Evolutionary conservation across 2,797 vertebrate genomes (phyloP).

Genomic region (Anisognathus igniventris): DNA sequence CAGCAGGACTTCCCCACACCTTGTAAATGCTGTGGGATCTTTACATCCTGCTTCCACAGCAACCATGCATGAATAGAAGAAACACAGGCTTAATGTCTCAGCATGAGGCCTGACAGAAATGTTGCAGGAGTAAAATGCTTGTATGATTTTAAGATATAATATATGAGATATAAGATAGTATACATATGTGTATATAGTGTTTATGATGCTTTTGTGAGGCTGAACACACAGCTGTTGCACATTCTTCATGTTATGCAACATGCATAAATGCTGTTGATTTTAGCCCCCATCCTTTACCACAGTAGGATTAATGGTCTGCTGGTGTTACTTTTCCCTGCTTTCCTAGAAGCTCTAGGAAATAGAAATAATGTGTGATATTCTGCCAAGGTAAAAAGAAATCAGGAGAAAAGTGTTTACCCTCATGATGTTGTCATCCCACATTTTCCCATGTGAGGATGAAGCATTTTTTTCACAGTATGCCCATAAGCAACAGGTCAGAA

Average conservation of each 20-base stretch:
- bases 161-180: not conserved
- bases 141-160: not conserved
- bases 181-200: not conserved
- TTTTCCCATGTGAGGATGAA: not conserved
- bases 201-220: not conserved
- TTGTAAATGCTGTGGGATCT: not conserved
- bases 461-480: not conserved
- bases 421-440: fast-evolving
- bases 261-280: not conserved
- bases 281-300: not conserved
- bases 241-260: not conserved
- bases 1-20: not conserved
- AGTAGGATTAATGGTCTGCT: not conserved
- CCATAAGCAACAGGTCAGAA: not conserved
- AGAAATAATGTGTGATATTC: not conserved
- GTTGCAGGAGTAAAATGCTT: not conserved
- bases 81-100: not conserved
- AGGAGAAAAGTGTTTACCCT: not conserved
- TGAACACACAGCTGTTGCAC: not conserved
- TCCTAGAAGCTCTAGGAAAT: not conserved
- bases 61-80: not conserved
- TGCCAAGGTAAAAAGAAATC: not conserved
- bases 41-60: not conserved
- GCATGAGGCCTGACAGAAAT: not conserved
- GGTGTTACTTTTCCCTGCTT: not conserved